Evolutionary conservation across 2,113 vertebrate genomes (phyloP), one percentile per base, ranked within the genome.

Genomic region (Cyprinodon tularosa): DNA sequence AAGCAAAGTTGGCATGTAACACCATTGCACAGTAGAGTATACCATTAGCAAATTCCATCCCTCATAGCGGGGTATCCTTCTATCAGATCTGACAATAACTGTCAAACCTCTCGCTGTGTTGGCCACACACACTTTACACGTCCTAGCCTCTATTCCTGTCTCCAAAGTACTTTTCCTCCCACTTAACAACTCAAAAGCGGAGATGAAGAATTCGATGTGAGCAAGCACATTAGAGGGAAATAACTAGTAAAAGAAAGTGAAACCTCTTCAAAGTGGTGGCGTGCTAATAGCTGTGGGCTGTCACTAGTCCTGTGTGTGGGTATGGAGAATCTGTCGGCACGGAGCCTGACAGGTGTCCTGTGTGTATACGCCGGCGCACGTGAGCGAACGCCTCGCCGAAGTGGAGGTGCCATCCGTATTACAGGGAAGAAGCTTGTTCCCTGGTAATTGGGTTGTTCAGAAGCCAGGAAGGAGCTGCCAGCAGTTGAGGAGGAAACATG

Each of bases 371-470:
- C 60, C 40, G 66, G 85, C 85, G 89, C 74, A 79, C 39, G 76
- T 81, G 84, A 62, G 84, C 53, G 78, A 66, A 88, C 64, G 38
- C 78, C 12, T 68, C 82, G 74, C 69, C 68, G 84, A 88, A 89
- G 90, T 76, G 68, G 74, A 88, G 50, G 81, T 91, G 86, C 89
- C 89, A 90, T 91, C 90, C 90, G 72, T 91, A 91, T 92, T 91
- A 93, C 90, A 93, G 90, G 86, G 87, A 90, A 87, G 84, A 86
- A 83, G 88, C 93, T 92, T 94, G 93, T 93, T 93, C 91, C 82
- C 86, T 90, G 86, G 90, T 94, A 94, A 94, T 94, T 94, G 93
- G 93, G 84, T 92, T 93, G 93, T 93, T 93, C 90, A 87, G 91
- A 90, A 90, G 89, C 87, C 87, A 91, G 88, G 88, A 88, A 91